Base-by-base conservation (phyloP, 2,797 vertebrate species). In the Helicolenus hilgendorfi region DNA sequence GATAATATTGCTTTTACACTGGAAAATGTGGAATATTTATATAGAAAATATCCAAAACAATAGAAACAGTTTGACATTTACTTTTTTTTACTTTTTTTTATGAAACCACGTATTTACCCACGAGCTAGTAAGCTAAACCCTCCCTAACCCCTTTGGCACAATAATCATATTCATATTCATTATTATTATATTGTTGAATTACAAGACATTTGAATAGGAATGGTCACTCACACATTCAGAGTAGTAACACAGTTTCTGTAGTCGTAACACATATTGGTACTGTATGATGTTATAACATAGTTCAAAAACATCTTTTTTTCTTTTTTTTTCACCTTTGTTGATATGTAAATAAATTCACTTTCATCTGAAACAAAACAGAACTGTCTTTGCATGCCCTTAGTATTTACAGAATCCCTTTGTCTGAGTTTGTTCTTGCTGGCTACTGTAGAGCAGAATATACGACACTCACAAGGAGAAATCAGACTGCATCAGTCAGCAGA, bases 1-100 rank as follows among this genome's bases (percentile, higher is more conserved):
- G 74, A 91, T 91, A 92, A 91, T 97, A 97, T 98, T 98, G 97
- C 97, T 98, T 94, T 96, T 81, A 95, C 95, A 93, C 95, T 92
- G 92, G 88, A 94, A 96, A 95, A 93, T 94, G 80, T 96, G 85
- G 84, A 90, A 83, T 96, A 96, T 94, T 95, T 91, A 92, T 96
- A 93, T 94, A 96, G 86, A 96, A 96, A 94, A 95, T 95, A 94
- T 95, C 85, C 84, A 93, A 97, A 96, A 96, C 94, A 94, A 96
- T 97, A 97, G 75, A 97, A 97, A 97, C 89, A 80, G 77, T 92
- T 94, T 94, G 86, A 95, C 91, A 94, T 94, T 93, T 83, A 95
- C 60, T 80, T 88, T 84, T 94, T 91, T 85, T 77, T 79, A 58
- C 79, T 79, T 90, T 89, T 89, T 86, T 88, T 86, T 93, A 94